Evolutionary conservation across 2,113 vertebrate genomes (phyloP).

Genomic region (Myxocyprinus asiaticus): DNA sequence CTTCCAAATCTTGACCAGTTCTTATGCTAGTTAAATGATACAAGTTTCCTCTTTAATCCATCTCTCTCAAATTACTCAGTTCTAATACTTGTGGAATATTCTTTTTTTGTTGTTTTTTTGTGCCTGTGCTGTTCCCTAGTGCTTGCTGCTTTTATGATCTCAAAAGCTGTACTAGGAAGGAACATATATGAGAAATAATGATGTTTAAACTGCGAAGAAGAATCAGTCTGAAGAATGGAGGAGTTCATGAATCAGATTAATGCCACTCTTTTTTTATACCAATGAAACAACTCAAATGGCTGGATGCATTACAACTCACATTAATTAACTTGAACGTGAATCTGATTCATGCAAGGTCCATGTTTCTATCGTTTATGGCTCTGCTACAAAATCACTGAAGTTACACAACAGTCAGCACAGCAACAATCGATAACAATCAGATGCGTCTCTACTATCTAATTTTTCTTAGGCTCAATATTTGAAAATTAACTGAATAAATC

Average conservation of each 20-base stretch:
- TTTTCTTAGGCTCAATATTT: slow-evolving; percentile 10
- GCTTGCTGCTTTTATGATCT: slow-evolving; percentile 56
- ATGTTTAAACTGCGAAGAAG: slow-evolving; percentile 55
- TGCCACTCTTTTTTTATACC: slow-evolving; percentile 51
- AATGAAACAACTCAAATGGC: slow-evolving; percentile 38
- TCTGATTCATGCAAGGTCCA: background rate
- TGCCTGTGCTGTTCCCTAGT: slow-evolving; percentile 52
- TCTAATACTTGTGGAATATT: slow-evolving; percentile 53
- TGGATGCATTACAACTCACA: background rate
- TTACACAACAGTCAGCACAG: background rate
- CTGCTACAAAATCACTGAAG: slow-evolving; percentile 12
- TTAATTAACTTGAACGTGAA: background rate
- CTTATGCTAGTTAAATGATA: slow-evolving; percentile 48
- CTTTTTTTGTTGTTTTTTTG: slow-evolving; percentile 42
- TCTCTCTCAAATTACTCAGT: slow-evolving; percentile 45
- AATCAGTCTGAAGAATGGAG: slow-evolving; percentile 45
- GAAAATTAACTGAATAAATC: slow-evolving; percentile 20
- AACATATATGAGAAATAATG: slow-evolving; percentile 54
- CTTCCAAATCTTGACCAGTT: slow-evolving; percentile 35
- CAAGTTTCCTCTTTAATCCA: slow-evolving; percentile 46
- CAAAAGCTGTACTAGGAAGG: slow-evolving; percentile 36
- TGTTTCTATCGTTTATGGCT: background rate
- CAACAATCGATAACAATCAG: slow-evolving; percentile 29
- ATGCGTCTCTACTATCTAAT: background rate
- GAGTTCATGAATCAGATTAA: slow-evolving; percentile 62